Base-by-base conservation (phyloP, 2,797 vertebrate species). In the Poeciliopsis presidionis region DNA sequence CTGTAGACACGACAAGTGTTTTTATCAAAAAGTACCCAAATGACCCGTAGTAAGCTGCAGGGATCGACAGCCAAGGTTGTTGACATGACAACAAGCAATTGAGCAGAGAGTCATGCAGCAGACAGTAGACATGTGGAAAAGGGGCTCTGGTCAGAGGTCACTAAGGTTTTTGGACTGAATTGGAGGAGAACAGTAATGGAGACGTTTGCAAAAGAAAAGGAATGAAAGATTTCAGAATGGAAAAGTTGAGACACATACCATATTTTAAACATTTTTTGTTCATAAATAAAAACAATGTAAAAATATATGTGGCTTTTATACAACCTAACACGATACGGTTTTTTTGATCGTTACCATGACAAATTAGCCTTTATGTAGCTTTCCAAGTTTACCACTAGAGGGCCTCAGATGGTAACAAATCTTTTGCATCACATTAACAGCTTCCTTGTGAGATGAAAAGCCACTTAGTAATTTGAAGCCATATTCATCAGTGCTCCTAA, bases 341-440 rank as follows among this genome's bases (percentile, higher is more conserved):
- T 22, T 30, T 51, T 51, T 51, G 49, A 51, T 22, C 20, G 2
- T 51, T 22, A 22, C 8, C 7, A 20, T 20, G 49, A 22, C 20
- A 51, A 51, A 51, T 51, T 8, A 8, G 49, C 1, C 0, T 59
- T 11, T 4, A 0, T 84, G 75, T 76, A 81, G 30, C 79, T 5
- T 41, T 46, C 5, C 12, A 6, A 0, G 61, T 0, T 63, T 30
- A 65, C 90, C 94, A 92, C 90, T 83, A 91, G 93, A 84, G 91
- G 92, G 81, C 83, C 16, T 0, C 41, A 89, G 43, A 89, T 70
- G n/a, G 53, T 55, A 20, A 77, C 2, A 74, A 39, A 16, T 39
- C 6, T 63, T 49, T 0, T 36, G 2, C 0, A 2, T 55, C 12
- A 9, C 0, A 1, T 1, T 28, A 22, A 22, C 2, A 4, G 36